Evolutionary conservation across 2,888 invertebrate species (phyloP).

Genomic region (Spicauda simplicius): DNA sequence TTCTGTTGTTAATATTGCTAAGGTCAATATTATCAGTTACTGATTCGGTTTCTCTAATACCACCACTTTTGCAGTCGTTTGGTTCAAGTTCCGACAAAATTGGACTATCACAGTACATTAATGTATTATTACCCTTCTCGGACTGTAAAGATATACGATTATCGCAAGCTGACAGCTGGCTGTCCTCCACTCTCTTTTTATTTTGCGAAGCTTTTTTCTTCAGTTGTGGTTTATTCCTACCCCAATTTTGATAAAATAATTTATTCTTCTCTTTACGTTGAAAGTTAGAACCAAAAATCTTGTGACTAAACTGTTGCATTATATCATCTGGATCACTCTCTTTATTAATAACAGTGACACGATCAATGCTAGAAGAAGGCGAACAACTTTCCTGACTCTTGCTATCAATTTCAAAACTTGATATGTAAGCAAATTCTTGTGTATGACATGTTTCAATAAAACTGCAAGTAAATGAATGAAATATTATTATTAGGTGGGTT

Average conservation of each 20-base stretch:
- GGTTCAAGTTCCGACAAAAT: background rate
- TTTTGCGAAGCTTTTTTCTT: background rate
- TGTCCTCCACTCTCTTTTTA: conserved; percentile 8
- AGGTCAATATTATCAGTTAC: background rate
- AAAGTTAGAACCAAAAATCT: conserved; percentile 19
- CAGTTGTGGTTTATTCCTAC: conserved; percentile 1
- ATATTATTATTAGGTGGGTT: background rate
- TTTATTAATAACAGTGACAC: conserved; percentile 71
- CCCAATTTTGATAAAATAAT: conserved; percentile 3
- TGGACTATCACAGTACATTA: background rate
- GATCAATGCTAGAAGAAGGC: conserved; percentile 64
- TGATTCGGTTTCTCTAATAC: background rate
- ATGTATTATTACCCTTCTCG: background rate
- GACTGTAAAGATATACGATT: too few relatives aligned
- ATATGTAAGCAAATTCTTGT: conserved; percentile 69
- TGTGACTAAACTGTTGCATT: conserved; percentile 34
- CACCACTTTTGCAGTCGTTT: background rate
- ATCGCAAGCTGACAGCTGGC: background rate
- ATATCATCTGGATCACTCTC: conserved; percentile 26
- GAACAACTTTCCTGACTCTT: conserved; percentile 53
- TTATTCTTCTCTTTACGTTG: conserved; percentile 6
- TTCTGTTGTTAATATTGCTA: background rate
- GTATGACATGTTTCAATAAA: conserved; percentile 66
- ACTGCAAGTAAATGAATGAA: conserved; percentile 48
- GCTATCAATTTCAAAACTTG: conserved; percentile 59